phyloP scores from a whole-genome alignment of 2,888 invertebrate species.

The Elegia similella region DNA sequence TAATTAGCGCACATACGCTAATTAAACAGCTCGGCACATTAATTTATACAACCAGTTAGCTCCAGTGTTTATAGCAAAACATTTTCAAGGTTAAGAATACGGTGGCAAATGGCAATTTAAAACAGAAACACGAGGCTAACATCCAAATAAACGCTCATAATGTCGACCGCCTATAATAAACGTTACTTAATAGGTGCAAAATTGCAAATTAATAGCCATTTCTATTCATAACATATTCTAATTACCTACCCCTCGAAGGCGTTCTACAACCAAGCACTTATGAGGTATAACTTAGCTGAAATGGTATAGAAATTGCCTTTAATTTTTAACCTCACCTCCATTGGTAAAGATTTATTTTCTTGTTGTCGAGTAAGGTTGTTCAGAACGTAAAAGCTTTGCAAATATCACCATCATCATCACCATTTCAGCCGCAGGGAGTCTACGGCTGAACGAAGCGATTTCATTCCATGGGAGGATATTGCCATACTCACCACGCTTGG shows the following conservation, averaged over 20 bases:
- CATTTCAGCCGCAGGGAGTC: no score
- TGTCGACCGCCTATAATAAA: slow-evolving; percentile 24
- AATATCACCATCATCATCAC: no score
- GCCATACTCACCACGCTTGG: no score
- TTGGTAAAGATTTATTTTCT: background rate
- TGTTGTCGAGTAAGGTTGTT: no score
- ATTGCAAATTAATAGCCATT: slow-evolving; percentile 20
- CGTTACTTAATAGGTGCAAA: slow-evolving; percentile 21
- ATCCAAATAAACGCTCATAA: slow-evolving; percentile 31
- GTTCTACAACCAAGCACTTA: background rate
- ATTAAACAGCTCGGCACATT: background rate
- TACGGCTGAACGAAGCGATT: no score
- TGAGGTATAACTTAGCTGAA: background rate
- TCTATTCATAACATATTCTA: slow-evolving; percentile 11
- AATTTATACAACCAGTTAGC: background rate
- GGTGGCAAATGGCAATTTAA: slow-evolving; percentile 31
- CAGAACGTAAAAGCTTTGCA: no score
- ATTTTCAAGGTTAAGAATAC: slow-evolving; percentile 42
- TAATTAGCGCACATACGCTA: no score
- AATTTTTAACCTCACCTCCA: background rate
- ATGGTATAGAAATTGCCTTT: background rate
- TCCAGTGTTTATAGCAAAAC: slow-evolving; percentile 39
- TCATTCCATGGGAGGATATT: no score
- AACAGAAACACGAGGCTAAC: slow-evolving; percentile 33
- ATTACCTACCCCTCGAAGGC: slow-evolving; percentile 7